Conservation (phyloP, 2,888 invertebrate genomes). For the Papilio protenor region DNA sequence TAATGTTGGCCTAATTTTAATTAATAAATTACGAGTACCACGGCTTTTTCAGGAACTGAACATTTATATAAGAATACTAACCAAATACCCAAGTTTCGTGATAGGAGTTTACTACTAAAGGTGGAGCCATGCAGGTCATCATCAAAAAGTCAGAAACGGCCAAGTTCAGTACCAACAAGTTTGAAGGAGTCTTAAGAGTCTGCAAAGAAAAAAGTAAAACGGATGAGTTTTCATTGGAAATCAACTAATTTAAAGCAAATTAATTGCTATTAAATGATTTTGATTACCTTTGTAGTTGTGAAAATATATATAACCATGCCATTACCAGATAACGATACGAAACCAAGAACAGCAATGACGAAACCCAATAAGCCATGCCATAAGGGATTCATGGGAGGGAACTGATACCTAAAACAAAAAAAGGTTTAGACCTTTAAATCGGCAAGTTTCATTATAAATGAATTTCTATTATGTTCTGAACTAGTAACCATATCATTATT, state of each 20-base stretch:
- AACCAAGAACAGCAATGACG: constrained; percentile 89
- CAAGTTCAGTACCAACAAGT: constrained; percentile 94
- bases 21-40: too few relatives aligned
- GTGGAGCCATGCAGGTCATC: constrained; percentile 92
- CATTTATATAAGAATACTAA: constrained; percentile 58
- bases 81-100: constrained; percentile 88
- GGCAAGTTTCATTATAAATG: neutral
- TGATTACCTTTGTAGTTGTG: constrained; percentile 85
- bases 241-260: neutral
- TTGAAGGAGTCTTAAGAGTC: constrained; percentile 92
- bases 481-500: too few relatives aligned
- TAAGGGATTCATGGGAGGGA: constrained; percentile 93
- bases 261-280: neutral
- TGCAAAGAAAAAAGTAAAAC: constrained; percentile 52
- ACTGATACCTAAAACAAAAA: constrained; percentile 88
- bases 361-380: constrained; percentile 93
- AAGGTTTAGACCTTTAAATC: neutral
- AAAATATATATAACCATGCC: constrained; percentile 91
- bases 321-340: constrained; percentile 88
- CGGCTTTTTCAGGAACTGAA: too few relatives aligned
- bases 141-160: constrained; percentile 95
- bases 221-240: neutral
- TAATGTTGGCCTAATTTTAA: neutral
- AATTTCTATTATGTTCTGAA: too few relatives aligned
- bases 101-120: constrained; percentile 93